Conservation (phyloP, 2,797 vertebrate genomes). For the Sardinella longiceps region DNA sequence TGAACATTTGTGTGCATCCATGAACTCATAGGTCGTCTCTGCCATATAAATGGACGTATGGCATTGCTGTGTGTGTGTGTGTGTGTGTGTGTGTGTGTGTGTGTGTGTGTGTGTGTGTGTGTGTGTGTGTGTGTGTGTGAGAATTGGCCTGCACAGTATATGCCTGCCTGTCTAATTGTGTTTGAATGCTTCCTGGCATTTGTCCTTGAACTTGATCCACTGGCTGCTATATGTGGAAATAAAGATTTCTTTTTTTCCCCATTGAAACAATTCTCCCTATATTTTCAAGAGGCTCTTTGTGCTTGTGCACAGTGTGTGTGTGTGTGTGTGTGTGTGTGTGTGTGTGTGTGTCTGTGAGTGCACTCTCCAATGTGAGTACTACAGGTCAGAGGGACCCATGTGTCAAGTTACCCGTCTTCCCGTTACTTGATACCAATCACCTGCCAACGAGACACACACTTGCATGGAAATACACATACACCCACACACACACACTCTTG, state of each 20-base stretch:
- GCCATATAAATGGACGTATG: conserved; percentile 43
- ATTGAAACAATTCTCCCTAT: conserved; percentile 43
- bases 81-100: conserved; percentile 29
- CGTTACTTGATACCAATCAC: conserved; percentile 20
- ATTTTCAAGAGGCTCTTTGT: background rate
- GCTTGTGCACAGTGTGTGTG: conserved; percentile 43
- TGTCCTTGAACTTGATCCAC: conserved; percentile 1
- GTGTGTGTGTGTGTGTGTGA: background rate
- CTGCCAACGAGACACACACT: background rate
- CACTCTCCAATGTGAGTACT: background rate
- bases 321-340: conserved; percentile 13
- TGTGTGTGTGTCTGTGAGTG: conserved; percentile 16
- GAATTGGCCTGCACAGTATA: too few relatives aligned
- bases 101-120: background rate
- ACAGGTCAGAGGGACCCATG: background rate
- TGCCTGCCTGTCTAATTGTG: background rate
- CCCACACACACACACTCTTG: conserved; percentile 21
- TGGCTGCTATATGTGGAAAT: background rate
- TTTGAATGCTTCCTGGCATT: background rate
- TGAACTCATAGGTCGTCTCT: background rate
- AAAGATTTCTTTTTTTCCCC: background rate
- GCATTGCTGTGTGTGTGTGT: conserved; percentile 35
- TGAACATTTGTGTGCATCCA: conserved; percentile 23
- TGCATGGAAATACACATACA: conserved; percentile 12
- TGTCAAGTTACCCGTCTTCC: conserved; percentile 14